Evolutionary conservation across 1,140 invertebrate genomes (phyloP).

Genomic region (roundworm (Caenorhabditis elegans)): WBcel235 BX284606.5:6747001-6747500

Average conservation of each 20-base stretch:
- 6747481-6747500: too few relatives aligned
- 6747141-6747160: neutral
- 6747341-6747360: neutral
- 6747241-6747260: neutral
- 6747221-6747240: slow-evolving; percentile 7
- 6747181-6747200: slow-evolving; percentile 7
- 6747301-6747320: neutral
- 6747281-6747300: neutral
- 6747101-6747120: neutral
- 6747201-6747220: neutral
- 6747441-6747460: too few relatives aligned
- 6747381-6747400: too few relatives aligned
- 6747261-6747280: neutral
- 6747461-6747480: too few relatives aligned
- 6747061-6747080: slow-evolving; percentile 15
- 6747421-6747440: too few relatives aligned
- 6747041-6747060: neutral
- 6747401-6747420: too few relatives aligned
- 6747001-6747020: too few relatives aligned
- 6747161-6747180: neutral
- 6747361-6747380: neutral
- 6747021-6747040: too few relatives aligned
- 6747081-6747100: neutral
- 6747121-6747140: slow-evolving; percentile 12
- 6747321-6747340: neutral